These are phyloP conservation scores for Drosophila antonietae DNA, from an alignment of 2,888 invertebrate species.

Conservation along the genomic window DNA sequence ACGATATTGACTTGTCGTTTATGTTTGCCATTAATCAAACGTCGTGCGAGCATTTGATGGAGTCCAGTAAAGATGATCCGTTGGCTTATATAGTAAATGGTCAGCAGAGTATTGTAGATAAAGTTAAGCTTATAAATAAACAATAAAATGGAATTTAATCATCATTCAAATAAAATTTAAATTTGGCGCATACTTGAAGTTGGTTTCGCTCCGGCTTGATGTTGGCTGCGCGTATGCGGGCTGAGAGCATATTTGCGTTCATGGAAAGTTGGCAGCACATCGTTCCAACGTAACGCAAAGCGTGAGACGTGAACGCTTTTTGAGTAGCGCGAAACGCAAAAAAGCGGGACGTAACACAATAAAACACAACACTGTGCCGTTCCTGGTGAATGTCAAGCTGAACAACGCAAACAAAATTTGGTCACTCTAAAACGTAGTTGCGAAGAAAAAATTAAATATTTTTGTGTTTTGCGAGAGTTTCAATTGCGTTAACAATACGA, in stretches of 20 bases:
- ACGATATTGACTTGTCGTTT: slow-evolving; percentile 93
- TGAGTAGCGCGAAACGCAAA: slow-evolving; percentile 13
- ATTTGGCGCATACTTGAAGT: slow-evolving; percentile 42
- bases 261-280: slow-evolving; percentile 6
- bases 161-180: slow-evolving; percentile 13
- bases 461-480: slow-evolving; percentile 51
- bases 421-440: slow-evolving; percentile 60
- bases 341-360: slow-evolving; percentile 9
- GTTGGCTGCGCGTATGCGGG: slow-evolving; percentile 5
- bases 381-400: slow-evolving; percentile 46
- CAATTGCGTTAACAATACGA: slow-evolving; percentile 30
- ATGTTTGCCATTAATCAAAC: slow-evolving; percentile 93
- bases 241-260: neutral
- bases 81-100: slow-evolving; percentile 82
- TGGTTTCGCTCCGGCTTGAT: slow-evolving; percentile 13
- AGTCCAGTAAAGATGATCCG: slow-evolving; percentile 82
- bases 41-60: slow-evolving; percentile 84
- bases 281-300: slow-evolving; percentile 16
- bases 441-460: slow-evolving; percentile 61
- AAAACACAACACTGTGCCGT: slow-evolving; percentile 40
- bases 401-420: slow-evolving; percentile 64
- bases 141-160: slow-evolving; percentile 6
- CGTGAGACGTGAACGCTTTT: slow-evolving; percentile 10
- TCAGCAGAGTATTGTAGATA: slow-evolving; percentile 72
- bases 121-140: slow-evolving; percentile 78